Conservation (phyloP, 2,888 invertebrate species). For the Tinea trinotella region DNA sequence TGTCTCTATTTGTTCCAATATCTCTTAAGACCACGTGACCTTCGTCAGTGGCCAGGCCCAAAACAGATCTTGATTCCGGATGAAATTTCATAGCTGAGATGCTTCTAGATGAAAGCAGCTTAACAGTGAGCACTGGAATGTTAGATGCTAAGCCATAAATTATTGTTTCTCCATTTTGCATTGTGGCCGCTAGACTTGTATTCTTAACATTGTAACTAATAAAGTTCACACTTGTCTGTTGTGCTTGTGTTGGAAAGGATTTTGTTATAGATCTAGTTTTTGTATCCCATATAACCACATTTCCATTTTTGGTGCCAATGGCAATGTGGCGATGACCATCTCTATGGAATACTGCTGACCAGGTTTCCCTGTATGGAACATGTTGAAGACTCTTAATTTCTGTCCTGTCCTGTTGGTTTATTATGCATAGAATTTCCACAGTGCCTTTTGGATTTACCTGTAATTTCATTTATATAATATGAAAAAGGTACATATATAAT, state of each 20-base stretch:
- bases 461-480: conserved; percentile 26
- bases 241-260: conserved; percentile 52
- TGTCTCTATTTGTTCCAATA: conserved; percentile 58
- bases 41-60: conserved; percentile 66
- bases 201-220: conserved; percentile 64
- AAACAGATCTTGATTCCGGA: conserved; percentile 52
- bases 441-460: conserved; percentile 61
- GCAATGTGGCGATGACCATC: conserved; percentile 61
- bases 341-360: conserved; percentile 60
- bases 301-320: conserved; percentile 58
- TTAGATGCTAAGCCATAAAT: conserved; percentile 66
- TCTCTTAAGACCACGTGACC: conserved; percentile 60
- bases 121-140: conserved; percentile 55
- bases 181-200: conserved; percentile 57
- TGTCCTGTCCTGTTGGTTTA: too few relatives aligned
- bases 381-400: conserved; percentile 59
- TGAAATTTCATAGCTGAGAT: conserved; percentile 65
- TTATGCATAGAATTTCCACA: conserved; percentile 55
- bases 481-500: conserved; percentile 5
- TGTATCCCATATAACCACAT: conserved; percentile 65
- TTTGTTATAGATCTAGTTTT: conserved; percentile 59
- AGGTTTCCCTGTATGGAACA: conserved; percentile 57
- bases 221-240: conserved; percentile 49
- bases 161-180: conserved; percentile 63
- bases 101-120: conserved; percentile 51